Base-by-base conservation (phyloP, 2,888 invertebrate species). In the Prosapia bicincta region DNA sequence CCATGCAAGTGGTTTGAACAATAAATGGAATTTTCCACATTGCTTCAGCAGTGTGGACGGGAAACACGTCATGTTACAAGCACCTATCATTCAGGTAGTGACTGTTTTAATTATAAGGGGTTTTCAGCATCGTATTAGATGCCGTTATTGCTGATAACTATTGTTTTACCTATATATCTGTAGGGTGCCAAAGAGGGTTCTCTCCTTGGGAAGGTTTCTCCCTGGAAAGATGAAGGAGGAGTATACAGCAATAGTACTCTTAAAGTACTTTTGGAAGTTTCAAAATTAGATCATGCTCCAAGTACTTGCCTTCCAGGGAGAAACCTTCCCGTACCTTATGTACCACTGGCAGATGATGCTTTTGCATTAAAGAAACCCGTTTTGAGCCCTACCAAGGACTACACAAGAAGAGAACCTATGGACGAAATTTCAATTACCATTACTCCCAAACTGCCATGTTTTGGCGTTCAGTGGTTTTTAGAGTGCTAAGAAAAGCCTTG, bases 101-200 rank as follows among this genome's bases (percentile, higher is more conserved):
- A 69, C n/a, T 69, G 2, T n/a, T 69, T 69, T 30, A 69, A 69
- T 30, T 69, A 69, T 13, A 70, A 38, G 38, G n/a, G 9, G n/a
- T 32, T 70, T 70, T 70, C 70, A 70, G 70, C 24, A 70, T 70
- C 23, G 70, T 85, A 2, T 78, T 85, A 67, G 79, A 85, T 71
- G 84, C 82, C 38, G 65, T 84, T 71, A 84, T 82, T 9, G 84
- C 85, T 80, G 83, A 83, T 23, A 79, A 85, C 77, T 85, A 84
- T 77, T 82, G 82, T n/a, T 82, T 81, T 79, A 78, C 81, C 9
- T 82, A 79, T 78, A 82, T 84, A 9, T 82, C 83, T 78, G 79
- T 83, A 69, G 84, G 84, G 10, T 79, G 80, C 30, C 82, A 83
- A 79, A 83, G 84, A 15, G 74, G 81, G 75, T 81, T 82, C 67